Evolutionary conservation across 2,113 vertebrate species (phyloP).

Genomic region (Microcebus jonahi): DNA sequence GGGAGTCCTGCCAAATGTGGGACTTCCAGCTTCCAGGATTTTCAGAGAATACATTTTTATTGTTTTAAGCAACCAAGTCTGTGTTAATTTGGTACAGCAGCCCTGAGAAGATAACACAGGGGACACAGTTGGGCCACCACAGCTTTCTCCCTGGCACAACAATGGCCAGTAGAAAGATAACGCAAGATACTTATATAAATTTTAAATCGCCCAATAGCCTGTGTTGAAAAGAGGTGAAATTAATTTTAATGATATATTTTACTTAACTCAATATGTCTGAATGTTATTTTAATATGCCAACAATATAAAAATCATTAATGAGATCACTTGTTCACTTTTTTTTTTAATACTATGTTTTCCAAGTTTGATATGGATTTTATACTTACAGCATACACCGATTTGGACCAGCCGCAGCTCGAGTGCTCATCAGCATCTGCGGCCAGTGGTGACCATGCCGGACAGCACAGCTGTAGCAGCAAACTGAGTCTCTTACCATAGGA

Average conservation of each 20-base stretch:
- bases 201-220: not conserved
- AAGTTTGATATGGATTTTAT: not conserved
- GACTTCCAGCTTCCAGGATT: not conserved
- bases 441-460: not conserved
- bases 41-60: not conserved
- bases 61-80: not conserved
- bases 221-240: not conserved
- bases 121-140: rapidly evolving
- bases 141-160: not conserved
- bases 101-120: not conserved
- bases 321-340: not conserved
- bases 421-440: not conserved
- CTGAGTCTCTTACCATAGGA: not conserved
- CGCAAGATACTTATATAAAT: not conserved
- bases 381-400: not conserved
- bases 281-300: not conserved
- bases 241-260: not conserved
- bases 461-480: too few species aligned
- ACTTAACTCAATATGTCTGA: not conserved
- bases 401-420: not conserved
- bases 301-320: not conserved
- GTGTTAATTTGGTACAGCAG: not conserved
- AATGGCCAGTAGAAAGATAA: not conserved
- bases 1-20: rapidly evolving
- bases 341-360: not conserved